These are phyloP conservation scores for Palythoa heliodiscus DNA, from an alignment of 92 coral and sea anemone genomes.

Conservation along the genomic window DNA sequence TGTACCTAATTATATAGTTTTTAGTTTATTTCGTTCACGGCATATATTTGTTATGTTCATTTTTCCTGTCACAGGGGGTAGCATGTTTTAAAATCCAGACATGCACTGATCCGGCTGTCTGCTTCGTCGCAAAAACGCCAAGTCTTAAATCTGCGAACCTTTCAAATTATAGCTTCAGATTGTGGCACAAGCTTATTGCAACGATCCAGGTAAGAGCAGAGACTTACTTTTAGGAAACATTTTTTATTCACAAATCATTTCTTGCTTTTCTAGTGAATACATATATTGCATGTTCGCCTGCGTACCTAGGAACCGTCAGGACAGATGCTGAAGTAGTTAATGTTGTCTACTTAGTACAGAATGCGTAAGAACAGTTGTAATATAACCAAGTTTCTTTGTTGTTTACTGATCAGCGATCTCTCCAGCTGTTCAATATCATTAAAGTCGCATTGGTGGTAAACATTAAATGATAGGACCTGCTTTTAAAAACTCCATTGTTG, in stretches of 20 bases:
- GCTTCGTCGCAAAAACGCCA: conserved; percentile 30
- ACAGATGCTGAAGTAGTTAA: not conserved
- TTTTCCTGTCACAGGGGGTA: conserved; percentile 1
- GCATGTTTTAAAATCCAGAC: conserved; percentile 42
- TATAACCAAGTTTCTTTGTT: not conserved
- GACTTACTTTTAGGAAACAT: not conserved
- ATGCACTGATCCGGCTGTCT: conserved; percentile 10
- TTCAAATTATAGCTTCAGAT: not conserved
- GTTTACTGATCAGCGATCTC: not conserved
- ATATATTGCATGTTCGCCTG: not conserved
- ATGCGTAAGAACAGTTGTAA: not conserved
- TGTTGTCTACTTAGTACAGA: too few species aligned
- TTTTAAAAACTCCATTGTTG: not conserved
- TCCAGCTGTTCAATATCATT: conserved; percentile 1
- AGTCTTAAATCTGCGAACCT: conserved; percentile 12
- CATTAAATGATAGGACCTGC: not conserved
- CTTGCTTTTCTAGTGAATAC: not conserved
- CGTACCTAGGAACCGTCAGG: not conserved
- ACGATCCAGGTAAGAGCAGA: conserved; percentile 13
- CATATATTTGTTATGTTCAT: not conserved
- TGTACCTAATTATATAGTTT: not conserved
- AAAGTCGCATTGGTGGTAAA: conserved; percentile 9
- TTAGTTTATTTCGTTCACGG: not conserved
- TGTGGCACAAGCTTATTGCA: conserved; percentile 27
- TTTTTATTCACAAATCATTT: not conserved